These are phyloP conservation scores for Macropus fuliginosus DNA, from an alignment of 2,797 vertebrate species.

Conservation along the genomic window DNA sequence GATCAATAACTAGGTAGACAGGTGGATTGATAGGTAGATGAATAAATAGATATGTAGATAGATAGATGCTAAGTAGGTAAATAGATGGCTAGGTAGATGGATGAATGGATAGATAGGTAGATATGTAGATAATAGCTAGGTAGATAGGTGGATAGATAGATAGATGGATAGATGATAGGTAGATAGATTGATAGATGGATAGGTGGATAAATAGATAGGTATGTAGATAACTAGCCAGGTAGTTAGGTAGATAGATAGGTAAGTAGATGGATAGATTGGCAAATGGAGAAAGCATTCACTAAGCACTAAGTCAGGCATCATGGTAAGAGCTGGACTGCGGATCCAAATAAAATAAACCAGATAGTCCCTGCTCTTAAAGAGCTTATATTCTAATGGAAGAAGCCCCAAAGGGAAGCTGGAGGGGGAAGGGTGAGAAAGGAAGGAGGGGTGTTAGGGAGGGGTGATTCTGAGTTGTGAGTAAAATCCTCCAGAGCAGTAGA, in stretches of 20 bases:
- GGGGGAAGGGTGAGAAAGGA: not conserved
- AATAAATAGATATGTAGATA: not conserved
- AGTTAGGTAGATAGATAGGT: not conserved
- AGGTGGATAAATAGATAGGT: not conserved
- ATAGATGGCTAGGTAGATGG: not conserved
- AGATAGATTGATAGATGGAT: not conserved
- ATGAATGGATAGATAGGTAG: not conserved
- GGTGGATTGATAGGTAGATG: not conserved
- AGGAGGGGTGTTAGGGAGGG: not conserved
- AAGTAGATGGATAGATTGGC: not conserved
- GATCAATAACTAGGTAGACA: too few relatives aligned
- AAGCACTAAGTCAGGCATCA: not conserved
- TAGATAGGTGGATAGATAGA: not conserved
- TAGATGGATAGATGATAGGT: not conserved
- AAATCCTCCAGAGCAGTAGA: not conserved
- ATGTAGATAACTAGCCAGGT: not conserved
- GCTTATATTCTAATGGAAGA: not conserved
- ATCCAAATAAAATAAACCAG: not conserved
- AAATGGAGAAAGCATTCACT: not conserved
- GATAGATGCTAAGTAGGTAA: not conserved
- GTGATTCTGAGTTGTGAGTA: not conserved
- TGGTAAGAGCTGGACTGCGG: not conserved
- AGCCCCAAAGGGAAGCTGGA: not conserved
- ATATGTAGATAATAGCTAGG: not conserved
- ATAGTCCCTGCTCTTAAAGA: not conserved